Percentiles rank a stretch among this genome's conserved stretches.
phyloP scores from a whole-genome alignment of 92 coral and sea anemone species.

The Phenganax marumi region DNA sequence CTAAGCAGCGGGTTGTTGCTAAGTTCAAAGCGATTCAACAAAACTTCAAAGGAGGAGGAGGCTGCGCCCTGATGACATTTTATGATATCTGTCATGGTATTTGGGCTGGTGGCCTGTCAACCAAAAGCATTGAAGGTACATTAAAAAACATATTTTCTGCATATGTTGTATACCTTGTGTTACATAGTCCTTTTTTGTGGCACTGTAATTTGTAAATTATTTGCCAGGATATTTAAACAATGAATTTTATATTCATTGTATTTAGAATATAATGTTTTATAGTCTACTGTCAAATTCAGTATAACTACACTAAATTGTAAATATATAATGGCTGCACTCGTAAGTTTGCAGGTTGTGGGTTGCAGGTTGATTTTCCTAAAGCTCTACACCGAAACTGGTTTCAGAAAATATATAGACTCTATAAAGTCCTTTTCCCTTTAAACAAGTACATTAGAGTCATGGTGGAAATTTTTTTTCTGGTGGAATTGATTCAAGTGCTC shows the following conservation, averaged over 20 bases:
- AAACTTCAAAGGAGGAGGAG: not conserved
- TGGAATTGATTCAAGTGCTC: not conserved
- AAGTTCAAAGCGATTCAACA: not conserved
- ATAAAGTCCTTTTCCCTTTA: no score
- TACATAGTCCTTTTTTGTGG: not conserved
- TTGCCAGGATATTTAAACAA: not conserved
- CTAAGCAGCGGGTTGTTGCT: not conserved
- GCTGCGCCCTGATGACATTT: not conserved
- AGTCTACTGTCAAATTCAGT: no score
- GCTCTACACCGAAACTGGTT: no score
- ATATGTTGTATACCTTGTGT: not conserved
- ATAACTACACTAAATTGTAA: no score
- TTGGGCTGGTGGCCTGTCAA: not conserved
- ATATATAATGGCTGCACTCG: no score
- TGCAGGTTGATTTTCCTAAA: no score
- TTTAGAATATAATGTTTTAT: no score
- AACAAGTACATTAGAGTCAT: no score
- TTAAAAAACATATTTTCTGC: not conserved
- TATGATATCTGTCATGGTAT: not conserved
- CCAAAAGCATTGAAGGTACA: slow-evolving; percentile 11
- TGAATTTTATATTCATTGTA: no score
- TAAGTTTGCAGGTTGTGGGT: no score
- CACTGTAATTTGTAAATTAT: not conserved
- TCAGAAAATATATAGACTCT: no score
- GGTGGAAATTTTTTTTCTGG: not conserved